Base-by-base conservation (phyloP, 2,113 vertebrate genomes). In the Reinhardtius hippoglossoides region DNA sequence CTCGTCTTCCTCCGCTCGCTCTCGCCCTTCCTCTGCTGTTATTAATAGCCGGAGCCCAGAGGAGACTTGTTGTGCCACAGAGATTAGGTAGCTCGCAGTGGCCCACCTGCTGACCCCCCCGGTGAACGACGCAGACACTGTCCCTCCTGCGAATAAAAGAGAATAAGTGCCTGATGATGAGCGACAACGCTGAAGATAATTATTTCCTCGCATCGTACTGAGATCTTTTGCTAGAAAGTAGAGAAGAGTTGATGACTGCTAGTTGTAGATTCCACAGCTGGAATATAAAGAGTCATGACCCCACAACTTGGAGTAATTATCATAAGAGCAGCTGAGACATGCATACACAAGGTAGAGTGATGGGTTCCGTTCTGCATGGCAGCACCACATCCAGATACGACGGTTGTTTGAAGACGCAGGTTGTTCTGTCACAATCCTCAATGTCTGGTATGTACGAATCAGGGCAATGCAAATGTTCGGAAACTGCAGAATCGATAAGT, bases 51-150 rank as follows among this genome's bases (percentile, higher is more conserved):
- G 67, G 50, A 76, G 71, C 67, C 65, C 50, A 67, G 57, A 68
- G 74, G 70, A 75, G 67, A 20, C 78, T 78, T 87, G 82, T 81
- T 83, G 79, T 82, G 78, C 50, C 56, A 27, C 62, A 73, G 63
- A 82, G 76, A 84, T 84, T 80, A 70, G 57, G 57, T n/a, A 10
- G 78, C 74, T 42, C 52, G 55, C 31, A 27, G 26, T 50, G 74
- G 13, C 55, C 27, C 71, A 70, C 60, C 71, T 61, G 69, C 61
- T 67, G 50, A 77, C 81, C 70, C 4, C 5, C 58, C 6, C 58
- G 57, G 16, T 72, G 66, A 50, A 61, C 50, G 40, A 61, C 44
- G 23, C 48, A 64, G 14, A 78, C 48, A 58, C 10, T 4, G 14
- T 3, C 21, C 26, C 42, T 50, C 8, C 37, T 68, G 20, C 3